Conservation (phyloP, 2,888 invertebrate genomes). For the Diloba caeruleocephala region DNA sequence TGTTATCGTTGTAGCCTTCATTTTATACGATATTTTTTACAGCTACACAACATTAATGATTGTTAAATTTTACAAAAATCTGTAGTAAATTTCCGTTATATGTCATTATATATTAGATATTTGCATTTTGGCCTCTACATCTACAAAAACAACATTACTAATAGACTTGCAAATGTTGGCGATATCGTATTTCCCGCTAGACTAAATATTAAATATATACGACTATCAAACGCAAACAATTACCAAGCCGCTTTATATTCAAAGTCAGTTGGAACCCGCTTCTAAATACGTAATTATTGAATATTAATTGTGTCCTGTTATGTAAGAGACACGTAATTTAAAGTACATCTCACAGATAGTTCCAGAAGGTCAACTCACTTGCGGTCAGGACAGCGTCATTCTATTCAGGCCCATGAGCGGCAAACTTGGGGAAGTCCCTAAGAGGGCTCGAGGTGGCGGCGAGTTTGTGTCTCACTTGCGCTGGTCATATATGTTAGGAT, state of each 20-base stretch:
- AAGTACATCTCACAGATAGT: not conserved
- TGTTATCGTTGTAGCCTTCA: too few species aligned
- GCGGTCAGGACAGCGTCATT: too few species aligned
- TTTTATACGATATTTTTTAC: too few species aligned
- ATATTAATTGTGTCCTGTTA: conserved; percentile 48
- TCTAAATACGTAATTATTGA: conserved; percentile 40
- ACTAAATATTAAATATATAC: conserved; percentile 1
- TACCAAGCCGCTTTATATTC: conserved; percentile 35
- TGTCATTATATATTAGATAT: too few species aligned
- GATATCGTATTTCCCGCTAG: conserved; percentile 11
- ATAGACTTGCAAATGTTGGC: conserved; percentile 5
- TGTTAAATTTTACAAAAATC: too few species aligned
- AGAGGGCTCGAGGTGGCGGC: too few species aligned
- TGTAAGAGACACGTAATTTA: conserved; percentile 37
- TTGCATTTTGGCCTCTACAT: conserved; percentile 2
- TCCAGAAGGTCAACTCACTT: conserved; percentile 29
- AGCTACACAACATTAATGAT: too few species aligned
- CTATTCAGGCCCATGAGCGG: too few species aligned
- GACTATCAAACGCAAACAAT: conserved; percentile 18
- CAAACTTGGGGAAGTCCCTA: too few species aligned
- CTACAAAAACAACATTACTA: not conserved
- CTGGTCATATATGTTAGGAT: too few species aligned
- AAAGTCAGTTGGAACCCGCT: conserved; percentile 20
- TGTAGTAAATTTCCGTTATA: too few species aligned
- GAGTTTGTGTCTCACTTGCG: too few species aligned